These are phyloP conservation scores for Pseudomyrmex pallidus DNA, from an alignment of 1,140 invertebrate genomes.

Conservation along the genomic window DNA sequence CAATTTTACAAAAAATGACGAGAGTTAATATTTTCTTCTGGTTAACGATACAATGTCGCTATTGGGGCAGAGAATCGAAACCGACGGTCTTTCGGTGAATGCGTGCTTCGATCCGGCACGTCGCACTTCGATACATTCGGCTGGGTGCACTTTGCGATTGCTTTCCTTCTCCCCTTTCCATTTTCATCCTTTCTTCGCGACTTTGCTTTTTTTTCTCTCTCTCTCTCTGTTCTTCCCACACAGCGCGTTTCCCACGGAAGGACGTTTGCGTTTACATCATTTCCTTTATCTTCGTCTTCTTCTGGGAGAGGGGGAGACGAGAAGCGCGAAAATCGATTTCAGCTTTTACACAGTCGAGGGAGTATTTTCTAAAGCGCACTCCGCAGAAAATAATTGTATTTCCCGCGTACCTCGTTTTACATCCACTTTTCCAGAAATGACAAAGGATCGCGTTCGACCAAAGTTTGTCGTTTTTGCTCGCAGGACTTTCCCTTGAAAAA, in stretches of 20 bases:
- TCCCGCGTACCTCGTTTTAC: not conserved
- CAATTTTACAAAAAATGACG: not conserved
- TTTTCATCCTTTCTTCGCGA: not conserved
- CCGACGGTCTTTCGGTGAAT: not conserved
- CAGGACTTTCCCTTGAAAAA: not conserved
- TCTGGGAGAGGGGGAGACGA: too few species aligned
- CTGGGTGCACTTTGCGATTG: not conserved
- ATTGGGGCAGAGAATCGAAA: not conserved
- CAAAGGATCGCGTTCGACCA: not conserved
- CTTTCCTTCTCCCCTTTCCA: not conserved
- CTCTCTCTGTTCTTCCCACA: not conserved
- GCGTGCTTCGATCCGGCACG: not conserved
- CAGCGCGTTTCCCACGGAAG: not conserved
- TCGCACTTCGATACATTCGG: slow-evolving; percentile 1
- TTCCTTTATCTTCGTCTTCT: too few species aligned
- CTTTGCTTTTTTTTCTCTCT: not conserved
- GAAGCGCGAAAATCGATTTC: too few species aligned
- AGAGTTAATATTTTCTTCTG: not conserved
- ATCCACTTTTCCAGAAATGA: slow-evolving; percentile 6
- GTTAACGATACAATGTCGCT: slow-evolving; percentile 1
- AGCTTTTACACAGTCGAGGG: too few species aligned
- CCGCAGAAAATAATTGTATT: not conserved
- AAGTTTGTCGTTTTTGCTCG: not conserved
- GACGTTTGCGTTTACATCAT: not conserved
- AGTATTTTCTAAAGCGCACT: too few species aligned